phyloP scores from a whole-genome alignment of 2,797 vertebrate species.

The Microhierax caerulescens region DNA sequence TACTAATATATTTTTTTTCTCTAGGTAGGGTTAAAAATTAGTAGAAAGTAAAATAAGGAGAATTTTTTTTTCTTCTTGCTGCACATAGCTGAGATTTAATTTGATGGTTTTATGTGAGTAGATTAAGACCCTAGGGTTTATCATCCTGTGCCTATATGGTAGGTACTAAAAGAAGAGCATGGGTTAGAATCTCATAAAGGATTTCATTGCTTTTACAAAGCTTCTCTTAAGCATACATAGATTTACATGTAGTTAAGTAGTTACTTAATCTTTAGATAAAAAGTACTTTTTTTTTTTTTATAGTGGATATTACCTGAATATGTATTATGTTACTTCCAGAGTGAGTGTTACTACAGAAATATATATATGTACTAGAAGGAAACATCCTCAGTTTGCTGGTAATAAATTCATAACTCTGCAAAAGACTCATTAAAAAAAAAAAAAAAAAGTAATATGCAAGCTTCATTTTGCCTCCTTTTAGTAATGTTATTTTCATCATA shows the following conservation, averaged over 20 bases:
- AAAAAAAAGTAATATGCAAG: background rate
- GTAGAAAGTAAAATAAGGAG: background rate
- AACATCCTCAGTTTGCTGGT: background rate
- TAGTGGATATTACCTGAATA: background rate
- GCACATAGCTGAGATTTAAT: background rate
- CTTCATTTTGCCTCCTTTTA: background rate
- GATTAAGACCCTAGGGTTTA: background rate
- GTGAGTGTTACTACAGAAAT: background rate
- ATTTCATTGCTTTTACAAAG: background rate
- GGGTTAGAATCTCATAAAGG: background rate
- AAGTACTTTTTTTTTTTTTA: background rate
- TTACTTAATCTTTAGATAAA: background rate
- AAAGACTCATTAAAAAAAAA: background rate
- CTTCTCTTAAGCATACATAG: background rate
- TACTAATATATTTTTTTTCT: background rate
- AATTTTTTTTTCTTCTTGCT: background rate
- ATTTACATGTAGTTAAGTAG: background rate
- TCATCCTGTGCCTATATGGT: background rate
- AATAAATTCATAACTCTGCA: background rate
- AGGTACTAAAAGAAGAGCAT: background rate
- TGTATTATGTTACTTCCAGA: background rate
- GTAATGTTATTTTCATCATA: background rate
- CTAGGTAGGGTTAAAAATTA: background rate
- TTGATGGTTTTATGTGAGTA: background rate
- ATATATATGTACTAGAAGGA: background rate